Evolutionary conservation across 2,797 vertebrate species (phyloP).

Genomic region (Urosaurus nigricauda): DNA sequence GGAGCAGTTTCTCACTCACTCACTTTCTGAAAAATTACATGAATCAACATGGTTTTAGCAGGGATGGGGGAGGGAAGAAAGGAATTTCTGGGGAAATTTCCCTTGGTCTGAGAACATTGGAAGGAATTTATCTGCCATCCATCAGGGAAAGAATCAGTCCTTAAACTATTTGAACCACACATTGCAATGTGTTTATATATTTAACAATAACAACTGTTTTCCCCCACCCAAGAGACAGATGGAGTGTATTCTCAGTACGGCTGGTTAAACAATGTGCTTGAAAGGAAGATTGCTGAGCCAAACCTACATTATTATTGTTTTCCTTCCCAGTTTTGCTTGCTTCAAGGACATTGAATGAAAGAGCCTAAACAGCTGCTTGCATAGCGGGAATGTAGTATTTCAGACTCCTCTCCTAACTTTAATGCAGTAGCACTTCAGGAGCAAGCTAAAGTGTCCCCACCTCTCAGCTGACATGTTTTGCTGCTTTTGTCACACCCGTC

Average conservation of each 20-base stretch:
- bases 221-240: not conserved
- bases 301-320: constrained; percentile 19
- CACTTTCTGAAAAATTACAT: not conserved
- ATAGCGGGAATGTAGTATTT: not conserved
- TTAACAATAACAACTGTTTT: not conserved
- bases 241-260: not conserved
- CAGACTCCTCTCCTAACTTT: not conserved
- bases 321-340: not conserved
- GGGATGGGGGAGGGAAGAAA: not conserved
- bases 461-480: constrained; percentile 3
- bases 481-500: not conserved
- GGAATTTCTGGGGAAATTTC: not conserved
- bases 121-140: not conserved
- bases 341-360: constrained; percentile 22
- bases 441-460: not conserved
- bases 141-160: not conserved
- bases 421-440: not conserved
- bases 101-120: not conserved
- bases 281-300: constrained; percentile 27
- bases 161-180: not conserved
- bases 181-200: not conserved
- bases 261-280: constrained; percentile 18
- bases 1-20: not conserved
- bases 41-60: not conserved
- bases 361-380: not conserved